phyloP scores from a whole-genome alignment of 2,797 vertebrate genomes.

The Chaunax sp. region DNA sequence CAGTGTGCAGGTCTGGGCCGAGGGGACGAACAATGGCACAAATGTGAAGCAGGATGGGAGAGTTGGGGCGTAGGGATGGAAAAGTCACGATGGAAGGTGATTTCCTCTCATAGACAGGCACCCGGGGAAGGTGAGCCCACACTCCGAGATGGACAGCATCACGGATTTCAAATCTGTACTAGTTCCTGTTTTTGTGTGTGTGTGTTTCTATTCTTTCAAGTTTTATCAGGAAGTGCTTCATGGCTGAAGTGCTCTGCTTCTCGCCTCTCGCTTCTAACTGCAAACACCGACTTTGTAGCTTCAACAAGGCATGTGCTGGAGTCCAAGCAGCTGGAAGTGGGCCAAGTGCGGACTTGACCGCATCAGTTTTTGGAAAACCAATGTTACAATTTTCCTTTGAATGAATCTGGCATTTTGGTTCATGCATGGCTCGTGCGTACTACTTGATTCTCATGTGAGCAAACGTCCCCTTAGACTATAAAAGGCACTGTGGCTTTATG shows the following conservation, averaged over 20 bases:
- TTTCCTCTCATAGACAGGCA: conserved; percentile 48
- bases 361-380: conserved; percentile 25
- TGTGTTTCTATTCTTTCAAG: conserved; percentile 83
- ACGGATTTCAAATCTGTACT: conserved; percentile 62
- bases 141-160: conserved; percentile 68
- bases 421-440: no score
- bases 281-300: conserved; percentile 41
- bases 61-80: conserved; percentile 19
- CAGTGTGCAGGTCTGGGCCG: conserved; percentile 70
- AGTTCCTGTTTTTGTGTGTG: conserved; percentile 19
- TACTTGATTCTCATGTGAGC: conserved; percentile 52
- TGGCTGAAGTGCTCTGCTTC: conserved; percentile 64
- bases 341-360: conserved; percentile 15
- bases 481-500: conserved; percentile 85
- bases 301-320: conserved; percentile 54
- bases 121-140: conserved; percentile 37
- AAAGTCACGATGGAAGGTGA: conserved; percentile 25
- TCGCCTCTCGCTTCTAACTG: conserved; percentile 25
- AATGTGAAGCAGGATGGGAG: conserved; percentile 81
- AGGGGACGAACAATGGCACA: conserved; percentile 24
- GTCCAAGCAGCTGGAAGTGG: conserved; percentile 36
- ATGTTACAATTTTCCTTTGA: neutral
- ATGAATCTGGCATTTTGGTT: conserved; percentile 25
- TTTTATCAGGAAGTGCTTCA: conserved; percentile 90
- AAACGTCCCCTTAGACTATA: conserved; percentile 73